Percentiles rank a stretch among this genome's conserved stretches.
Evolutionary conservation across 2,113 vertebrate species (phyloP).

Genomic region (Noctilio leporinus): DNA sequence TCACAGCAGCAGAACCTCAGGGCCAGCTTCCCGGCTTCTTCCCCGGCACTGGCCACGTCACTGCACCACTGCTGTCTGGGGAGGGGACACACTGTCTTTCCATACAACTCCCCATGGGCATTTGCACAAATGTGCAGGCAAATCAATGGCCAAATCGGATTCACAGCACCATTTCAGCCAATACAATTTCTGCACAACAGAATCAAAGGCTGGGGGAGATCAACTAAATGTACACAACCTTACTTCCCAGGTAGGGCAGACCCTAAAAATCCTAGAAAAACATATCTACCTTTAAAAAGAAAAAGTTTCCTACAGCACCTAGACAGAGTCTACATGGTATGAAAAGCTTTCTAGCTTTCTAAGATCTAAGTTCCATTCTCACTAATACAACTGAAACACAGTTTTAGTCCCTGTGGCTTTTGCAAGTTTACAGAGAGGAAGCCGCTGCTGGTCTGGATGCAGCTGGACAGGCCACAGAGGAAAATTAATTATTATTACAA

Average conservation of each 20-base stretch:
- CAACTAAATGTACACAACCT: not conserved
- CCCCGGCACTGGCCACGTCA: not conserved
- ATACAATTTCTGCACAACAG: not conserved
- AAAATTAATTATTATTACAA: too few species aligned
- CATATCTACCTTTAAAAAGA: not conserved
- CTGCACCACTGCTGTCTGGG: fast-evolving
- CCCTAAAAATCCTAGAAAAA: not conserved
- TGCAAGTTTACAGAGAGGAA: not conserved
- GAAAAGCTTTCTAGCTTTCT: not conserved
- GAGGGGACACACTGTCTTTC: not conserved
- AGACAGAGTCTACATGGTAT: not conserved
- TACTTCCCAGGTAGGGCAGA: not conserved
- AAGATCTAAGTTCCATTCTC: not conserved
- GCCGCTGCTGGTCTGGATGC: not conserved
- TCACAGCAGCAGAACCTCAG: not conserved
- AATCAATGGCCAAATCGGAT: not conserved
- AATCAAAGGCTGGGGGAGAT: not conserved
- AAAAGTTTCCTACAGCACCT: not conserved
- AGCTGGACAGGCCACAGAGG: not conserved
- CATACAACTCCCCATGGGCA: not conserved
- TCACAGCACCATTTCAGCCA: not conserved
- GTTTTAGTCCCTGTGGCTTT: not conserved
- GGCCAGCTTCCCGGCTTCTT: not conserved
- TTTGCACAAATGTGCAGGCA: not conserved
- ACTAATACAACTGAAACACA: not conserved